Conservation (phyloP, 2,888 invertebrate genomes). For the Zele albiditarsus region DNA sequence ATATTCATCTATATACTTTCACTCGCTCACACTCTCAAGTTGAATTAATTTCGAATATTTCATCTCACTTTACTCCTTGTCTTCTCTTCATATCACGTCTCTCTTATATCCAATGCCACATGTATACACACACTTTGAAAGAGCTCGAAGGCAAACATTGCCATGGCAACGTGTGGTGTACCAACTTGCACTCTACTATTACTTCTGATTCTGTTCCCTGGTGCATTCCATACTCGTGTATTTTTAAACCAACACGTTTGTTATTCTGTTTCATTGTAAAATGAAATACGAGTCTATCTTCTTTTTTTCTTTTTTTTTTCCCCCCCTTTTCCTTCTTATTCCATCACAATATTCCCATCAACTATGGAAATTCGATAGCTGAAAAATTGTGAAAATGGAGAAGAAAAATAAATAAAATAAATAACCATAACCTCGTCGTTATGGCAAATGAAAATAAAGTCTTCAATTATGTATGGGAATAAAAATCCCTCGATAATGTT, state of each 20-base stretch:
- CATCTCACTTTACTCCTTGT: conserved; percentile 28
- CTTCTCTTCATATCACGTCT: conserved; percentile 33
- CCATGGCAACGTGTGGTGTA: conserved; percentile 39
- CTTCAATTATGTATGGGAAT: neutral
- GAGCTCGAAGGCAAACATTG: conserved; percentile 37
- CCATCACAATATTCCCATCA: conserved; percentile 11
- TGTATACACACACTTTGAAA: conserved; percentile 15
- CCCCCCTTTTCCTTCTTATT: too few species aligned
- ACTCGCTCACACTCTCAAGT: too few species aligned
- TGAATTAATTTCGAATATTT: neutral
- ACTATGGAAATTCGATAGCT: conserved; percentile 33
- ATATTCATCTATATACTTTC: too few species aligned
- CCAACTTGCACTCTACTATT: conserved; percentile 7
- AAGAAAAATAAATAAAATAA: conserved; percentile 3
- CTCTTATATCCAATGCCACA: conserved; percentile 46
- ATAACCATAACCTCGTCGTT: neutral
- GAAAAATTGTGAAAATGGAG: neutral
- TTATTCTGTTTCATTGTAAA: conserved; percentile 36
- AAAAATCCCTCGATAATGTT: conserved; percentile 8
- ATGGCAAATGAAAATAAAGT: neutral
- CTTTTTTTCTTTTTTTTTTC: neutral
- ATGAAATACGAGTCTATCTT: conserved; percentile 30
- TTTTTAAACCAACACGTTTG: conserved; percentile 36
- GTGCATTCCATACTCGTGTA: conserved; percentile 38
- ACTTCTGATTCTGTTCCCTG: conserved; percentile 21